A percentile compares a stretch with the other conserved stretches of the same genome.
Evolutionary conservation across 2,888 invertebrate species (phyloP).

Genomic region (Drosophila quinaria): DNA sequence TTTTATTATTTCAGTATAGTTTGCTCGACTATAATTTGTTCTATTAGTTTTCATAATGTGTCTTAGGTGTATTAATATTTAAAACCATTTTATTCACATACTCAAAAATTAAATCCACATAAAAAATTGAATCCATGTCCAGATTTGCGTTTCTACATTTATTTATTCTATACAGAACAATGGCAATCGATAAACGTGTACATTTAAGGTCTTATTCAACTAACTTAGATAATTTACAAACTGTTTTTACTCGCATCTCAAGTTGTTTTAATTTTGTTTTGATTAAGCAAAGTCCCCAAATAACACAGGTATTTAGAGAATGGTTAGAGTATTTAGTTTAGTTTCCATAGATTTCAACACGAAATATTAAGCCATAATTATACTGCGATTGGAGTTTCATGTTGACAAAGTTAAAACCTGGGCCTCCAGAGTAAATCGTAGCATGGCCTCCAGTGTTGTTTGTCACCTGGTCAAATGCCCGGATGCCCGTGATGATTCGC

Average conservation of each 20-base stretch:
- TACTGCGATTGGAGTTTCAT: constrained; percentile 84
- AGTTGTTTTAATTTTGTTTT: not conserved
- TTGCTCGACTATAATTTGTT: not conserved
- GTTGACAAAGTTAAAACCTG: constrained; percentile 84
- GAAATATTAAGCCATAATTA: constrained; percentile 82
- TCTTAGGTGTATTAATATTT: not conserved
- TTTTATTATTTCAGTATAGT: not conserved
- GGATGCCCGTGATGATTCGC: constrained; percentile 82
- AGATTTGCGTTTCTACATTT: constrained; percentile 1
- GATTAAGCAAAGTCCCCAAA: not conserved
- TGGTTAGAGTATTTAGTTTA: constrained; percentile 59
- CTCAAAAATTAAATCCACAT: not conserved
- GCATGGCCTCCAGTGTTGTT: constrained; percentile 84
- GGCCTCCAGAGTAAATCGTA: constrained; percentile 83
- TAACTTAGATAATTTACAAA: constrained; percentile 21
- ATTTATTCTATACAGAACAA: constrained; percentile 11
- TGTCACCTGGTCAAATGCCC: constrained; percentile 83
- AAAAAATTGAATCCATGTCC: not conserved
- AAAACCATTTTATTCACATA: not conserved
- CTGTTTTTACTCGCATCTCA: constrained; percentile 14
- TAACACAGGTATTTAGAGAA: not conserved
- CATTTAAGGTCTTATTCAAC: constrained; percentile 13
- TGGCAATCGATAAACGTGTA: constrained; percentile 2
- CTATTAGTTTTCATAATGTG: not conserved
- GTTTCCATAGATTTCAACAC: constrained; percentile 84